A percentile compares a stretch with the other conserved stretches of the same genome.
These are phyloP conservation scores for Apaloderma vittatum DNA, from an alignment of 2,113 vertebrate genomes.

Conservation along the genomic window DNA sequence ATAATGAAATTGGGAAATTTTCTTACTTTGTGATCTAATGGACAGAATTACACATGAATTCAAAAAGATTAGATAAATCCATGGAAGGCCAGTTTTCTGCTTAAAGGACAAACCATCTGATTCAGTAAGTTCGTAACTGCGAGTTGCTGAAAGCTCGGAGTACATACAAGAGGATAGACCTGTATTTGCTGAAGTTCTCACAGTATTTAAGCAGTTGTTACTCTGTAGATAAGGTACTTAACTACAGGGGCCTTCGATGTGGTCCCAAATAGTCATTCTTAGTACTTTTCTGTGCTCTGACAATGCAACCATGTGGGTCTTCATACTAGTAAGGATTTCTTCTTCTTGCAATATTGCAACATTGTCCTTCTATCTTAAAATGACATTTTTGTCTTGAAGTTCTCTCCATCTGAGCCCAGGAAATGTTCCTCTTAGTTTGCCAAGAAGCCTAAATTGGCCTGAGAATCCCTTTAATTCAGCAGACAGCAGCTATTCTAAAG, in stretches of 20 bases:
- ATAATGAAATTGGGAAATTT: background rate
- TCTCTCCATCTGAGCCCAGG: background rate
- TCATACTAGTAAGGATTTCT: background rate
- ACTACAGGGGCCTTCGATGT: background rate
- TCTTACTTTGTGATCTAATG: background rate
- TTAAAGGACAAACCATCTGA: background rate
- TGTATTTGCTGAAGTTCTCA: background rate
- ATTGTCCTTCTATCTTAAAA: background rate
- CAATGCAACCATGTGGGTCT: background rate
- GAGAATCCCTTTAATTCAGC: background rate
- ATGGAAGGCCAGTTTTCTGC: background rate
- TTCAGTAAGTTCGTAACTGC: background rate
- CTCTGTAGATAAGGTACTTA: background rate
- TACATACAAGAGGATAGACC: background rate
- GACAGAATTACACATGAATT: background rate
- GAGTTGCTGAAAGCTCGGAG: background rate
- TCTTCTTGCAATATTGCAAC: background rate
- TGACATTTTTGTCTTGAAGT: constrained; percentile 6
- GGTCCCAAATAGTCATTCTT: background rate
- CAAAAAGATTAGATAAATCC: background rate
- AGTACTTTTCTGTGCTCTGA: background rate
- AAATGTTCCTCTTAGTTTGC: constrained; percentile 3
- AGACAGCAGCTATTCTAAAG: background rate
- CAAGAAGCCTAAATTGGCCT: background rate
- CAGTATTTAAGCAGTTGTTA: background rate